Conservation (phyloP, 2,113 vertebrate genomes). For the Tenrec ecaudatus region DNA sequence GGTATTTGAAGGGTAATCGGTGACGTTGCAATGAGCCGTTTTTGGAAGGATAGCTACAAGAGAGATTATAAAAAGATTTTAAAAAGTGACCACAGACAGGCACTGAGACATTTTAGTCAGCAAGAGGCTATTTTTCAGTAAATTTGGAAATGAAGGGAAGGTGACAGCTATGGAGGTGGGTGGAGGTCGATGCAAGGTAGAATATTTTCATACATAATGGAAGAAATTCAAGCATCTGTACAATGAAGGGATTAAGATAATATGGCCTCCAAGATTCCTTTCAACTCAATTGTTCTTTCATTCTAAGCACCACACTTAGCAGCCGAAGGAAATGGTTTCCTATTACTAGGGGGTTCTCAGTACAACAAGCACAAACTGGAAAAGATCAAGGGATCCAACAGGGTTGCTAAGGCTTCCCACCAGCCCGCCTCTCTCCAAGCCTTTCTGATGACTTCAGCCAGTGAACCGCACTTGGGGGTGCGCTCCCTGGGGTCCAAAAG, state of each 20-base stretch:
- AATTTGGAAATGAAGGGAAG: background rate
- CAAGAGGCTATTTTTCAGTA: background rate
- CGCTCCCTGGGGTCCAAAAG: background rate
- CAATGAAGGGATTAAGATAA: background rate
- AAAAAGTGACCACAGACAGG: background rate
- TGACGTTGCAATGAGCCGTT: background rate
- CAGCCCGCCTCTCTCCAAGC: too few relatives aligned
- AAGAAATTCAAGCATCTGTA: background rate
- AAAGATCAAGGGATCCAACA: background rate
- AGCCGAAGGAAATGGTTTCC: background rate
- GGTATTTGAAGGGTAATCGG: background rate
- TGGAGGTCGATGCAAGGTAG: background rate
- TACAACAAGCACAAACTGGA: background rate
- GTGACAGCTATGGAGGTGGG: background rate
- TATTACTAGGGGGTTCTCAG: background rate
- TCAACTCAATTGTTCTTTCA: background rate
- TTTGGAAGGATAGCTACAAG: background rate
- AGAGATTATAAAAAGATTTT: background rate
- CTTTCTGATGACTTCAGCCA: background rate
- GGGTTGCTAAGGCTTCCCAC: background rate
- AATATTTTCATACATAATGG: background rate
- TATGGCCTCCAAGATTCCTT: background rate
- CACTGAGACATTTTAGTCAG: background rate
- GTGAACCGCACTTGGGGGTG: background rate
- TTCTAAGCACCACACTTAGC: background rate